Base-by-base conservation (phyloP, 2,888 invertebrate species). In the Dasysyrphus tricinctus region DNA sequence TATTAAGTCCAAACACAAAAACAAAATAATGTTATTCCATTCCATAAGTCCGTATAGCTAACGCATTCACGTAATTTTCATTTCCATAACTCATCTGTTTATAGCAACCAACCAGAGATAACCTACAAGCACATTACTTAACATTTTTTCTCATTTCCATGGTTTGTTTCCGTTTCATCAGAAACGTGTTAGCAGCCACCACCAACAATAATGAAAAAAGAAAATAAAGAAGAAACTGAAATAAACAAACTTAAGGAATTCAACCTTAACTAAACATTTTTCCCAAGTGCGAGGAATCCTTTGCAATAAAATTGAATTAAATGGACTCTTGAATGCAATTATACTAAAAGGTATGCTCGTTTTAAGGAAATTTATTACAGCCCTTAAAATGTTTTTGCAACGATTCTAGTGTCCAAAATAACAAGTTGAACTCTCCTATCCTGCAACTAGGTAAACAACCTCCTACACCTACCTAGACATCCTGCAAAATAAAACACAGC, bases 261-360 rank as follows among this genome's bases (percentile, higher is more conserved):
- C 57, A 78, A 73, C 84, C 72, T 44, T 47, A 59, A 73, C 67
- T 76, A 81, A 81, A 77, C 74, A 81, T 80, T 24, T 24, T 3
- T 78, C 74, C 72, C 70, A 78, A 78, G 81, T 81, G 81, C 69
- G 69, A 74, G 78, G 74, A 73, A 85, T 85, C 77, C 77, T 63
- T 78, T 86, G 82, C 82, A 81, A 86, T 86, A 86, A 81, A 86
- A 86, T 86, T 86, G 86, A 86, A 86, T 86, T 86, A 86, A 86
- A 86, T 86, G 82, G 86, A 86, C 86, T 86, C 86, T 75, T 82
- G 86, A 78, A 86, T 86, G 82, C 86, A 86, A 82, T 86, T 86
- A 86, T 78, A 82, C 82, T 86, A 86, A 86, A 86, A 86, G 86
- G 86, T 86, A 79, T 86, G 78, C 82, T 82, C 86, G 82, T 86